A percentile compares a stretch with the other conserved stretches of the same genome.
Evolutionary conservation across 1,140 invertebrate genomes (phyloP).

Genomic region (Harpegnathos saltator): DNA sequence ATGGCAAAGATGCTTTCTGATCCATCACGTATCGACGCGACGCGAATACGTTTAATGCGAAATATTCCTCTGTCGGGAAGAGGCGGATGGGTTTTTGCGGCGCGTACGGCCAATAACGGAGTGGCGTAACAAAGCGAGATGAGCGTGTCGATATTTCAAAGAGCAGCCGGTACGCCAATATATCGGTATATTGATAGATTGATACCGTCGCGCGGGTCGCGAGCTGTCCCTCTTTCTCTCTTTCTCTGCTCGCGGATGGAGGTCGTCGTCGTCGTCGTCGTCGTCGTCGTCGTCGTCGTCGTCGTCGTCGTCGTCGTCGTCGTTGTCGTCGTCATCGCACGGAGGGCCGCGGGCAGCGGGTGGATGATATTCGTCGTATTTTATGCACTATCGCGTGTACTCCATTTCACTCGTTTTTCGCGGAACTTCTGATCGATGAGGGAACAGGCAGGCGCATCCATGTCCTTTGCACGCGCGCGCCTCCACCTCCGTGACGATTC

Average conservation of each 20-base stretch:
- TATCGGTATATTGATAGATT: slow-evolving; percentile 59
- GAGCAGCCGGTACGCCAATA: slow-evolving; percentile 41
- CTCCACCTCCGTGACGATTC: slow-evolving; percentile 27
- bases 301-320: no score
- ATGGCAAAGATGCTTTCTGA: no score
- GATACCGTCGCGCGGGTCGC: slow-evolving; percentile 51
- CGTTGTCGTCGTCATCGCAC: no score
- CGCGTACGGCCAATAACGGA: slow-evolving; percentile 36
- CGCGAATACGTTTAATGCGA: slow-evolving; percentile 12
- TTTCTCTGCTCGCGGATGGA: no score
- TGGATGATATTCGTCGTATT: slow-evolving; percentile 66
- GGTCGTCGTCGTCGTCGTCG: no score
- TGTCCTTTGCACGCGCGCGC: background rate
- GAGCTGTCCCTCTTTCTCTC: background rate
- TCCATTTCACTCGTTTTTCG: slow-evolving; percentile 65
- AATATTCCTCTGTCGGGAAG: slow-evolving; percentile 7
- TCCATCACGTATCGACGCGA: background rate
- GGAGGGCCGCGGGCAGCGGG: no score
- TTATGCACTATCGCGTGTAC: slow-evolving; percentile 68
- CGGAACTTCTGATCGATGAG: slow-evolving; percentile 45
- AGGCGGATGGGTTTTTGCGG: background rate
- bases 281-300: no score
- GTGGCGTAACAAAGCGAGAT: slow-evolving; percentile 55
- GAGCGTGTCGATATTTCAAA: slow-evolving; percentile 69
- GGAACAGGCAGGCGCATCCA: slow-evolving; percentile 29